phyloP scores from a whole-genome alignment of 2,113 vertebrate species.

The Chaetorhynchus papuensis region DNA sequence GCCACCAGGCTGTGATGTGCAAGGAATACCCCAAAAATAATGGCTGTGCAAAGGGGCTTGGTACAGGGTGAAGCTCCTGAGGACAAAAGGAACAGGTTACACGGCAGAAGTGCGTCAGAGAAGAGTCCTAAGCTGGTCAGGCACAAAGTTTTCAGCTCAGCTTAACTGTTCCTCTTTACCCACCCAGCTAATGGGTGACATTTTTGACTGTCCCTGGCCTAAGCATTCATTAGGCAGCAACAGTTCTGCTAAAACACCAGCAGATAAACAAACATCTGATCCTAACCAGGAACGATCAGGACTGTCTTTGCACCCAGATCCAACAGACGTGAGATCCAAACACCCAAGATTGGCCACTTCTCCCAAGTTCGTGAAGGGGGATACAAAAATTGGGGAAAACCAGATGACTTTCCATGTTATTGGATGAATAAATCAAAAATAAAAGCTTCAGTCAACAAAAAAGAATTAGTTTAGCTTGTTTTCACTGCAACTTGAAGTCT shows the following conservation, averaged over 20 bases:
- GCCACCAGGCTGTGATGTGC: accelerated
- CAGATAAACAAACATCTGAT: background rate
- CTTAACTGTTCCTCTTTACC: background rate
- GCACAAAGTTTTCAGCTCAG: background rate
- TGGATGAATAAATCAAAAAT: background rate
- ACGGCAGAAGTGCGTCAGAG: background rate
- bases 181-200: background rate
- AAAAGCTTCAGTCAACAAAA: background rate
- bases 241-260: background rate
- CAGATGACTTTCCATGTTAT: background rate
- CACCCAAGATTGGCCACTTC: background rate
- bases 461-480: background rate
- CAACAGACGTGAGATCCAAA: background rate
- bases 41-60: background rate
- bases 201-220: background rate
- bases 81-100: background rate
- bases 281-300: background rate
- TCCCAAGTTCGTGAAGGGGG: background rate
- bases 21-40: background rate
- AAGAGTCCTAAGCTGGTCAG: background rate
- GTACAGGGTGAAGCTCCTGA: background rate
- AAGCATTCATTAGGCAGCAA: background rate
- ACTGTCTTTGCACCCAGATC: background rate
- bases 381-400: background rate
- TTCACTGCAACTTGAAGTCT: background rate